Base-by-base conservation (phyloP, 2,113 vertebrate genomes). In the Anthoscopus minutus region DNA sequence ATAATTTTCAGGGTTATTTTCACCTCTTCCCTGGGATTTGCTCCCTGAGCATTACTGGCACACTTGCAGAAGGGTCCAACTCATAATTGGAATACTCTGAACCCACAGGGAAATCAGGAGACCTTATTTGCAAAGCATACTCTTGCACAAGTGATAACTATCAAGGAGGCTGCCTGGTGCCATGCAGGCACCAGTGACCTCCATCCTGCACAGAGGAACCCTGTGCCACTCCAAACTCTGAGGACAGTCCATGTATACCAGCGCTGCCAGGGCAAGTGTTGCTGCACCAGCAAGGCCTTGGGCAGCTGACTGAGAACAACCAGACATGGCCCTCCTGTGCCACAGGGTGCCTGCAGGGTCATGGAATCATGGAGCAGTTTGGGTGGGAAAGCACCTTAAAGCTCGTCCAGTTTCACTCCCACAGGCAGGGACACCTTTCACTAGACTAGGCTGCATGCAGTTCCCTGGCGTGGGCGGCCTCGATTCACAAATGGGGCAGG, bases 71-170 rank as follows among this genome's bases (percentile, higher is more conserved):
- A 88, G n/a, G 45, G 76, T 80, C 70, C 19, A 28, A 65, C 81
- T 89, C 50, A 8, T 73, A 95, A 90, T 3, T 74, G 51, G 76
- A 94, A 86, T 78, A 70, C 70, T 31, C 42, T 11, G 16, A 78
- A 54, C 47, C 94, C 60, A n/a, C 56, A 24, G 94, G 93, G 92
- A 92, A 88, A 95, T 89, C 45, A 21, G 37, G 33, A 92, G 86
- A 86, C 79, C 60, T 89, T 61, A 72, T 76, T 48, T 48, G 78
- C 30, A 50, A n/a, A 35, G 74, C 54, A 31, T 6, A 24, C 20
- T 76, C 38, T 44, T 28, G 42, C 61, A 60, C 31, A 58, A 51
- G 40, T 20, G 30, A 16, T 37, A 38, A 2, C 38, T 60, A 6
- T 56, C 77, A 42, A 42, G 69, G 27, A 92, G 28, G 27, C 33